Evolutionary conservation across 2,888 invertebrate genomes (phyloP).

Genomic region (Nysson spinosus): DNA sequence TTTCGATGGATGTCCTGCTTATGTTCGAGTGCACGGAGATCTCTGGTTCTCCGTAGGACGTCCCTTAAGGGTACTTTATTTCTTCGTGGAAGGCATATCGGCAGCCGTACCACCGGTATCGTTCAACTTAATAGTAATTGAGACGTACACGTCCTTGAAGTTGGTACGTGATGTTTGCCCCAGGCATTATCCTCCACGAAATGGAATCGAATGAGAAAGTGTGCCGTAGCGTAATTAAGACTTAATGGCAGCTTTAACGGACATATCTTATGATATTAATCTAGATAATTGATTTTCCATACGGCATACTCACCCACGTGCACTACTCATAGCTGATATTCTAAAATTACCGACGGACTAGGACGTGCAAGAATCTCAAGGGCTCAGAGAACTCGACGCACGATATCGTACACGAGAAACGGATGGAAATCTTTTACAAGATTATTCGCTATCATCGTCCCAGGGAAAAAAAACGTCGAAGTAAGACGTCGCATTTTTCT

Average conservation of each 20-base stretch:
- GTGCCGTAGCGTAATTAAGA: constrained; percentile 45
- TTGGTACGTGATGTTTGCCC: constrained; percentile 28
- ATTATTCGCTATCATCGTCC: background rate
- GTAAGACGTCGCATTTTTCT: too few relatives aligned
- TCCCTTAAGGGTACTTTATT: constrained; percentile 18
- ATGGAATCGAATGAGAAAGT: constrained; percentile 25
- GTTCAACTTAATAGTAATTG: constrained; percentile 40
- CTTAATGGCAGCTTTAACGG: constrained; percentile 38
- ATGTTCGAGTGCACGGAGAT: constrained; percentile 23
- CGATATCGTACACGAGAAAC: background rate
- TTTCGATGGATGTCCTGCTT: constrained; percentile 42
- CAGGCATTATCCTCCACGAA: constrained; percentile 32
- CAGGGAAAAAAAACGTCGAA: too few relatives aligned
- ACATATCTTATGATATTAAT: constrained; percentile 41
- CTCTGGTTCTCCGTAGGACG: constrained; percentile 9
- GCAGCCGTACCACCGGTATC: constrained; percentile 9
- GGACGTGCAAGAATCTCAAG: background rate
- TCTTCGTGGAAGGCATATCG: constrained; percentile 12
- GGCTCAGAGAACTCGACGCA: background rate
- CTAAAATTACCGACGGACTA: background rate
- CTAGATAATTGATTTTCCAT: constrained; percentile 47
- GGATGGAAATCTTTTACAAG: constrained; percentile 7
- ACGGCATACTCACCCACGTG: constrained; percentile 1
- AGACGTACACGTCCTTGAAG: constrained; percentile 45
- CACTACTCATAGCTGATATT: background rate